phyloP scores from a whole-genome alignment of 2,888 invertebrate species.

The Rambutsinella grinnellia region DNA sequence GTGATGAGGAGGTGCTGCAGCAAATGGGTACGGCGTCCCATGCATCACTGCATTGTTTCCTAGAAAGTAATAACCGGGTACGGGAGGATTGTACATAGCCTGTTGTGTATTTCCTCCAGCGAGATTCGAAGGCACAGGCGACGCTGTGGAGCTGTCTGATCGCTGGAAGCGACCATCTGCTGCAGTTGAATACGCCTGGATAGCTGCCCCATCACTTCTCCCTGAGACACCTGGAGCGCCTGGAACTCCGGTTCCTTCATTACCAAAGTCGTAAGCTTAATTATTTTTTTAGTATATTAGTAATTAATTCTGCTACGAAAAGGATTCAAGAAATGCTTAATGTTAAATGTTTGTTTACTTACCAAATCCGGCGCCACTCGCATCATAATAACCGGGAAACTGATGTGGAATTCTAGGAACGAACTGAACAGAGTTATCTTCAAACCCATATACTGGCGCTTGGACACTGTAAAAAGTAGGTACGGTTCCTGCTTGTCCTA shows the following conservation, averaged over 20 bases:
- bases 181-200: conserved; percentile 62
- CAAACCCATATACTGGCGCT: conserved; percentile 63
- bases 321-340: background rate
- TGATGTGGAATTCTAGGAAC: conserved; percentile 62
- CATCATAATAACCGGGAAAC: conserved; percentile 64
- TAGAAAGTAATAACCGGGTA: conserved; percentile 63
- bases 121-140: conserved; percentile 66
- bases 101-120: conserved; percentile 64
- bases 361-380: conserved; percentile 51
- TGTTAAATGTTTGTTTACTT: conserved; percentile 10
- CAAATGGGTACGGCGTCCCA: conserved; percentile 51
- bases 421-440: conserved; percentile 64
- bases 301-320: too few relatives aligned
- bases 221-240: conserved; percentile 62
- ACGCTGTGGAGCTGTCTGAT: conserved; percentile 66
- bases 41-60: conserved; percentile 63
- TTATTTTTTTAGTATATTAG: background rate
- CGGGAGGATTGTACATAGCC: conserved; percentile 63
- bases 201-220: conserved; percentile 61
- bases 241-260: conserved; percentile 51
- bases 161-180: conserved; percentile 63
- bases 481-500: conserved; percentile 59
- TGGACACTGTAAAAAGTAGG: conserved; percentile 63
- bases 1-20: conserved; percentile 62
- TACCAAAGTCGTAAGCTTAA: background rate